Evolutionary conservation across 2,113 vertebrate species (phyloP).

Genomic region (Brachirus orientalis): DNA sequence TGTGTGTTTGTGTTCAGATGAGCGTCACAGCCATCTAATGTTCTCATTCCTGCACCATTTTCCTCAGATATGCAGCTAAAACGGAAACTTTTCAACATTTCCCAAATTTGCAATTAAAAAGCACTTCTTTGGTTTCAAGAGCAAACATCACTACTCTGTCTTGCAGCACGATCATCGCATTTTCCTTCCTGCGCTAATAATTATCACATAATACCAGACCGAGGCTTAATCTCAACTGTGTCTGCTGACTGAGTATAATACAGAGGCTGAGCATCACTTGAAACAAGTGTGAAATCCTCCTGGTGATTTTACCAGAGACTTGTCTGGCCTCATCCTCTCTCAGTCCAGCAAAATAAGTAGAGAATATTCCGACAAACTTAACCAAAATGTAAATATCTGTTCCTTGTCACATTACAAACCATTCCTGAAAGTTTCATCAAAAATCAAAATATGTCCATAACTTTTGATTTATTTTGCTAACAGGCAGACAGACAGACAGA

Average conservation of each 20-base stretch:
- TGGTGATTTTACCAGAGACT: constrained; percentile 12
- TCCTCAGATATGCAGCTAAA: background rate
- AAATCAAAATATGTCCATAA: too few relatives aligned
- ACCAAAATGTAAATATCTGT: too few relatives aligned
- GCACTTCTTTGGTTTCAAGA: constrained; percentile 24
- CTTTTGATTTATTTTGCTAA: too few relatives aligned
- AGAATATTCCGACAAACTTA: too few relatives aligned
- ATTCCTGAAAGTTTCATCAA: too few relatives aligned
- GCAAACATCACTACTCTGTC: constrained; percentile 29
- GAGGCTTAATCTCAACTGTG: constrained; percentile 23
- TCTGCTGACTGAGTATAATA: constrained; percentile 50
- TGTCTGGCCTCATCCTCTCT: constrained; percentile 27
- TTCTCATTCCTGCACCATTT: constrained; percentile 32
- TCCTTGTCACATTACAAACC: too few relatives aligned
- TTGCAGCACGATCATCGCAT: constrained; percentile 31
- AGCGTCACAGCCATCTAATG: background rate
- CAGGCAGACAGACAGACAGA: too few relatives aligned
- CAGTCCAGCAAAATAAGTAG: too few relatives aligned
- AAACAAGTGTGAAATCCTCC: constrained; percentile 24
- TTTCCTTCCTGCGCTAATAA: constrained; percentile 58
- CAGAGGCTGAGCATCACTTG: constrained; percentile 33
- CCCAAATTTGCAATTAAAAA: constrained; percentile 21
- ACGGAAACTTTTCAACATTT: constrained; percentile 24
- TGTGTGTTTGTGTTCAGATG: constrained; percentile 8
- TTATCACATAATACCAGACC: constrained; percentile 51